Evolutionary conservation across 2,888 invertebrate species (phyloP).

Genomic region (Cenopis cana): DNA sequence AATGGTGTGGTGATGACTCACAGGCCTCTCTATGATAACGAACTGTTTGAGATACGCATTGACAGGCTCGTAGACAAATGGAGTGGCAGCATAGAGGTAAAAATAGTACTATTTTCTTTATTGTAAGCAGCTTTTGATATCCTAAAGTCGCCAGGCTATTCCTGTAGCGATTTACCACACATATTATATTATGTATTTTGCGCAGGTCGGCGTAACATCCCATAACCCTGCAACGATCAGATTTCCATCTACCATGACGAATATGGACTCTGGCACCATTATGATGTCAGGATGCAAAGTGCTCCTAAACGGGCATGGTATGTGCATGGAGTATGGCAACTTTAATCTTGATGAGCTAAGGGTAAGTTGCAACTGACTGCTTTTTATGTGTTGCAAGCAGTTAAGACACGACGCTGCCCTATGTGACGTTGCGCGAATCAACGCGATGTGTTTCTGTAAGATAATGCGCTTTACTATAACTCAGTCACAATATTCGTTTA

Average conservation of each 20-base stretch:
- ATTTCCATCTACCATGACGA: constrained; percentile 99
- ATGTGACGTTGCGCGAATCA: not conserved
- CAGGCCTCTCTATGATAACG: constrained; percentile 93
- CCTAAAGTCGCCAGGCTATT: not conserved
- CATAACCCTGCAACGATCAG: constrained; percentile 95
- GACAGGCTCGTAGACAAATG: constrained; percentile 97
- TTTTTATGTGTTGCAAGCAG: not conserved
- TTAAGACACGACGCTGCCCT: not conserved
- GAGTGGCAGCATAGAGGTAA: constrained; percentile 95
- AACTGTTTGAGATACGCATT: constrained; percentile 97
- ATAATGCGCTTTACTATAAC: too few species aligned
- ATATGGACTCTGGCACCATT: constrained; percentile 95
- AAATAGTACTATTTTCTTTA: not conserved
- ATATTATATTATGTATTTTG: constrained; percentile 20
- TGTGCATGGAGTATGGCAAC: constrained; percentile 94
- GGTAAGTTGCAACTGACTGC: constrained; percentile 72
- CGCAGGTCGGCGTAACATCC: constrained; percentile 94
- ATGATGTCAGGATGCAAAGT: constrained; percentile 99
- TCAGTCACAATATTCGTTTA: too few species aligned
- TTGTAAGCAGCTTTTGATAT: not conserved
- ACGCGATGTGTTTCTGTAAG: too few species aligned
- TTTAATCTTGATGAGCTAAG: constrained; percentile 97
- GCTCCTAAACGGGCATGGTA: constrained; percentile 97
- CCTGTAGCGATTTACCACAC: not conserved
- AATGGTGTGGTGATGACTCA: constrained; percentile 98